These are phyloP conservation scores for Galaxias olidus DNA, from an alignment of 2,797 vertebrate genomes.

Conservation along the genomic window DNA sequence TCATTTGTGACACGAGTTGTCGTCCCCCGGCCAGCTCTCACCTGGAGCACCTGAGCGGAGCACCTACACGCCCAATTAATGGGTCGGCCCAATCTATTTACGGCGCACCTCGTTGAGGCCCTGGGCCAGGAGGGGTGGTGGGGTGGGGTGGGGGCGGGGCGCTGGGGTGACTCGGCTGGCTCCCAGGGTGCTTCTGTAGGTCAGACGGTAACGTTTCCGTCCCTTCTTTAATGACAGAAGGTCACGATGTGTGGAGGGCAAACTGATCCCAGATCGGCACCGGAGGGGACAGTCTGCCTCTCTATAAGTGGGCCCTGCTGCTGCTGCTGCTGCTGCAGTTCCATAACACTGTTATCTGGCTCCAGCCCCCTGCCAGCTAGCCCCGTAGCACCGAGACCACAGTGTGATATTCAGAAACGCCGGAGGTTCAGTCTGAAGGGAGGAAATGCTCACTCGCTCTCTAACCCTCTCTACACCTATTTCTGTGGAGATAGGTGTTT, in stretches of 20 bases:
- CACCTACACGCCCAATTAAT: conserved; percentile 56
- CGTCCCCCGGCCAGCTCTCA: conserved; percentile 61
- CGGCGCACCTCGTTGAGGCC: neutral
- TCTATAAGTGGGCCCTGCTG: too few relatives aligned
- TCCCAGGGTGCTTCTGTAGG: conserved; percentile 1
- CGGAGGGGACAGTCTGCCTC: too few relatives aligned
- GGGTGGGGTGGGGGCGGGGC: neutral
- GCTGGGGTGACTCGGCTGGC: too few relatives aligned
- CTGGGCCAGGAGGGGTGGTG: neutral
- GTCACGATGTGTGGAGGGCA: conserved; percentile 45
- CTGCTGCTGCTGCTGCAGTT: conserved; percentile 21
- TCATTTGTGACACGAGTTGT: conserved; percentile 56
- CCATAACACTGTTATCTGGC: conserved; percentile 49
- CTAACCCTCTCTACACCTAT: neutral
- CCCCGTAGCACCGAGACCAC: conserved; percentile 44
- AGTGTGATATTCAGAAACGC: conserved; percentile 51
- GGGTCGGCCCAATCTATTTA: conserved; percentile 53
- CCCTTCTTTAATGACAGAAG: conserved; percentile 18
- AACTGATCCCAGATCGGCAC: conserved; percentile 37
- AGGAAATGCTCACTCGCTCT: conserved; percentile 18
- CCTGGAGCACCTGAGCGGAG: conserved; percentile 63
- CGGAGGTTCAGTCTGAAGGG: conserved; percentile 12
- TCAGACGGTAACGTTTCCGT: conserved; percentile 19
- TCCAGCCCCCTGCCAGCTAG: conserved; percentile 30
- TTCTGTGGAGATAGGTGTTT: conserved; percentile 22